These are phyloP conservation scores for Callithrix jacchus DNA, from an alignment of 2,113 vertebrate species.

Conservation along the genomic window DNA sequence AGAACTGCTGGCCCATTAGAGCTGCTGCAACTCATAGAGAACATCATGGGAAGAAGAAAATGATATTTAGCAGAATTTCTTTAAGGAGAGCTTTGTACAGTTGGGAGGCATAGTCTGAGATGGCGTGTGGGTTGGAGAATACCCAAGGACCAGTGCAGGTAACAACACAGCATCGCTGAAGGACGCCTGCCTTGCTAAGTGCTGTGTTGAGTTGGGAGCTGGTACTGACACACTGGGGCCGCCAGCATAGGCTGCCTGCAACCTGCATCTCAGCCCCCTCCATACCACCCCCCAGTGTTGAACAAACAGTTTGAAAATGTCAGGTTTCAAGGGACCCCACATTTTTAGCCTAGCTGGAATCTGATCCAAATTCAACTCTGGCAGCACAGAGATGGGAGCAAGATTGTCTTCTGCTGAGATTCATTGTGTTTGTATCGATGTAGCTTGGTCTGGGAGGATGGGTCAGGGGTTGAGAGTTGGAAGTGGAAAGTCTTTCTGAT, in stretches of 20 bases:
- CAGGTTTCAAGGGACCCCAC: background rate
- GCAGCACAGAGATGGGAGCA: background rate
- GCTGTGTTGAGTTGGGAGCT: background rate
- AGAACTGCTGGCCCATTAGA: background rate
- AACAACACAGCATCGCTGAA: fast-evolving
- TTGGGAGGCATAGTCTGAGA: background rate
- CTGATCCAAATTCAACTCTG: background rate
- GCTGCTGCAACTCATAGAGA: background rate
- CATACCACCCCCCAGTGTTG: fast-evolving
- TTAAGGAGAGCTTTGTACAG: background rate
- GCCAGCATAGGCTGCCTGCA: fast-evolving
- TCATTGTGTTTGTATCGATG: too few species aligned
- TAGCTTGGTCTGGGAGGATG: too few species aligned
- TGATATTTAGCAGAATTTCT: background rate
- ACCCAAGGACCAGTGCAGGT: fast-evolving
- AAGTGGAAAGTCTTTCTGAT: background rate
- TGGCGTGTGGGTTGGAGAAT: background rate
- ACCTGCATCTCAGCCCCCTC: background rate
- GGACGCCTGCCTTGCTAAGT: background rate
- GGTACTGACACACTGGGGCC: too few species aligned
- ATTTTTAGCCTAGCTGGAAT: background rate
- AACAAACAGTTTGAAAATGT: background rate
- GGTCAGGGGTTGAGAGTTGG: background rate
- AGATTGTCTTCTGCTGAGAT: background rate
- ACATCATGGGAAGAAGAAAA: background rate